phyloP scores from a whole-genome alignment of 2,797 vertebrate genomes.

The Karalla daura region DNA sequence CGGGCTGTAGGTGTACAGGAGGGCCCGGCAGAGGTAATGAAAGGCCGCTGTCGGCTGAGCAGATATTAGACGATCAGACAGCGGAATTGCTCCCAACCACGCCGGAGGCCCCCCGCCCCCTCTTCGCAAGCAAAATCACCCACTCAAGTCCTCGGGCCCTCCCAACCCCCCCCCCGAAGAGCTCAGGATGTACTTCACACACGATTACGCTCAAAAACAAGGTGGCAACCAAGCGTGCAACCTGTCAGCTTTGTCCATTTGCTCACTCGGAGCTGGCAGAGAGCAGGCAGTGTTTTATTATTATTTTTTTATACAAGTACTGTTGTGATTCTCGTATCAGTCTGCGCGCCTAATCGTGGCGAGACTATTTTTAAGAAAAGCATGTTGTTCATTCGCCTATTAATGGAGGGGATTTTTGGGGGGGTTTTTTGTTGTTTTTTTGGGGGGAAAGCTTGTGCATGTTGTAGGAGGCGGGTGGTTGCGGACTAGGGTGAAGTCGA shows the following conservation, averaged over 20 bases:
- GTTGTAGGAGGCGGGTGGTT: slow-evolving; percentile 19
- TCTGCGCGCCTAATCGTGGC: slow-evolving; percentile 12
- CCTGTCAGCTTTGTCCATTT: slow-evolving; percentile 62
- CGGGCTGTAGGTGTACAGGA: slow-evolving; percentile 14
- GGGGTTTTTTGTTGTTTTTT: neutral
- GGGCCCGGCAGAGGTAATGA: slow-evolving; percentile 28
- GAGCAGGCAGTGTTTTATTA: slow-evolving; percentile 8
- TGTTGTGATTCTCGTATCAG: slow-evolving; percentile 27
- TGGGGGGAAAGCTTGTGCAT: slow-evolving; percentile 18
- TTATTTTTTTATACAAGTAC: neutral
- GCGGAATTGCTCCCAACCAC: slow-evolving; percentile 55
- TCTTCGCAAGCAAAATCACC: slow-evolving; percentile 52
- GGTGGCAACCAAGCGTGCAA: slow-evolving; percentile 68
- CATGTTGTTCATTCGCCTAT: slow-evolving; percentile 21
- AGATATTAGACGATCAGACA: slow-evolving; percentile 56
- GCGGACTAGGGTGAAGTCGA: slow-evolving; percentile 12
- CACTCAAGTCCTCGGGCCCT: slow-evolving; percentile 59
- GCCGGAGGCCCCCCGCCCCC: slow-evolving; percentile 48
- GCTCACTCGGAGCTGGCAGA: slow-evolving; percentile 46
- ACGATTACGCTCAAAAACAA: slow-evolving; percentile 72
- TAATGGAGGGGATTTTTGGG: neutral
- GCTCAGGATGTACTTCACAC: slow-evolving; percentile 76
- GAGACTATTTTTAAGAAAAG: slow-evolving; percentile 5
- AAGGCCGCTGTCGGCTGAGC: slow-evolving; percentile 33
- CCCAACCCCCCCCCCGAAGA: slow-evolving; percentile 57